Evolutionary conservation across 2,797 vertebrate genomes (phyloP), one percentile per base, ranked within the genome.

Genomic region (Adrianichthys oophorus): DNA sequence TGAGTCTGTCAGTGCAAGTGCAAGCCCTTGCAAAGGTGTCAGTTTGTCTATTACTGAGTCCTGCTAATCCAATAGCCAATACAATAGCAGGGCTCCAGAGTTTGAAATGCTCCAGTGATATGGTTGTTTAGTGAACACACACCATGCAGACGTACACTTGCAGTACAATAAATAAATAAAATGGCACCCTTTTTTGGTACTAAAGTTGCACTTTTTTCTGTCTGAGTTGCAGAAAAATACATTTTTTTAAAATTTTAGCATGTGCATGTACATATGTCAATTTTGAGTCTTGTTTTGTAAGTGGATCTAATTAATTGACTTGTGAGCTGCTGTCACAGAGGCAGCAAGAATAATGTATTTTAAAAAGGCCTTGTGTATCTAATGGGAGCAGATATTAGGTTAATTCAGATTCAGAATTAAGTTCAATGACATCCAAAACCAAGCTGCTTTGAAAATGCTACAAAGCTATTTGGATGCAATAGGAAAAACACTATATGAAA

Each of bases 271-370:
- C 65, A 52, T 59, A 42, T 64, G 59, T 59, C 51, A 50, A 72
- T 65, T 32, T 10, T 37, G 5, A 74, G 70, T 76, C 67, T 79
- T 72, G 80, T 74, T 26, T 64, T 60, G 85, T 79, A 83, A 78
- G 70, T 52, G 77, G 10, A 75, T 74, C 83, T 59, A 72, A 87
- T 84, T 76, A 70, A 73, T 85, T 85, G 7, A 5, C 26, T 29
- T 29, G 26, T 26, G 6, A 26, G 6, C 26, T 26, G 26, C 26
- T 26, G 26, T 26, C 26, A 5, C 26, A 26, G 6, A 26, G 4
- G 26, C 26, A 26, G 26, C 26, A 26, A 26, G 26, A 5, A 26
- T 26, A 6, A 26, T 1, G 1, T 26, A 5, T 29, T 29, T 7
- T 29, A 29, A 29, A 29, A 29, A 29, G 26, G 26, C 26, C 26